Conservation (phyloP, 2,888 invertebrate species). For the Andrena dorsata region DNA sequence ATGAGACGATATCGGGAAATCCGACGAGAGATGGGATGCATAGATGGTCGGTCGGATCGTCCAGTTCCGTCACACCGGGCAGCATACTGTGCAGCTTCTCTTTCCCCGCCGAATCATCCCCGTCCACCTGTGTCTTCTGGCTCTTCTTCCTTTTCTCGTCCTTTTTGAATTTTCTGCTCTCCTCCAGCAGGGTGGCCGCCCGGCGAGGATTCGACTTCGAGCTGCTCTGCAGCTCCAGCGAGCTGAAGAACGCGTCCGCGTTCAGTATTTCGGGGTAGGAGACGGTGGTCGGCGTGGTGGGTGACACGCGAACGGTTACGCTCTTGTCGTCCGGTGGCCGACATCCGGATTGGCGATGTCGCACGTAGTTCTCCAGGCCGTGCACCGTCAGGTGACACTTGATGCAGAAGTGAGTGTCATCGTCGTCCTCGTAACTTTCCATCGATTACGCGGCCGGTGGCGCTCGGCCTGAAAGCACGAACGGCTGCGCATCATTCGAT, state of each 20-base stretch:
- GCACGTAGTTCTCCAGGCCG: slow-evolving; percentile 94
- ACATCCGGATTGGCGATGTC: slow-evolving; percentile 90
- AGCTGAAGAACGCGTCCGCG: slow-evolving; percentile 95
- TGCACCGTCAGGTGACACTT: slow-evolving; percentile 93
- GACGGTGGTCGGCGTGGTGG: slow-evolving; percentile 85
- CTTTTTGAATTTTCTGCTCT: slow-evolving; percentile 70
- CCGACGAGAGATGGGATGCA: slow-evolving; percentile 82
- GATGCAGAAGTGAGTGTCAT: slow-evolving; percentile 95
- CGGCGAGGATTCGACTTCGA: slow-evolving; percentile 86
- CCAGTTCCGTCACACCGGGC: slow-evolving; percentile 79
- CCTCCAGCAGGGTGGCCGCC: slow-evolving; percentile 64
- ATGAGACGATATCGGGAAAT: slow-evolving; percentile 81
- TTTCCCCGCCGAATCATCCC: slow-evolving; percentile 68
- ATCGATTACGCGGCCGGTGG: slow-evolving; percentile 54
- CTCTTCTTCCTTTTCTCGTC: slow-evolving; percentile 64
- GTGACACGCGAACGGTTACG: slow-evolving; percentile 74
- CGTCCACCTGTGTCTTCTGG: slow-evolving; percentile 71
- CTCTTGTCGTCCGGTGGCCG: slow-evolving; percentile 71
- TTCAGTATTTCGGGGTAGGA: slow-evolving; percentile 86
- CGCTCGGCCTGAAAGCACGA: not conserved
- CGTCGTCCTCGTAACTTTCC: slow-evolving; percentile 88
- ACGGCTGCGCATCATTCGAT: not conserved
- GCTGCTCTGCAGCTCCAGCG: slow-evolving; percentile 92
- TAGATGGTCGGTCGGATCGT: slow-evolving; percentile 81
- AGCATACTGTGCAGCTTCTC: slow-evolving; percentile 78